Percentiles rank a stretch among this genome's conserved stretches.
phyloP scores from a whole-genome alignment of 1,140 invertebrate species.

The Doryteuthis pealeii region DNA sequence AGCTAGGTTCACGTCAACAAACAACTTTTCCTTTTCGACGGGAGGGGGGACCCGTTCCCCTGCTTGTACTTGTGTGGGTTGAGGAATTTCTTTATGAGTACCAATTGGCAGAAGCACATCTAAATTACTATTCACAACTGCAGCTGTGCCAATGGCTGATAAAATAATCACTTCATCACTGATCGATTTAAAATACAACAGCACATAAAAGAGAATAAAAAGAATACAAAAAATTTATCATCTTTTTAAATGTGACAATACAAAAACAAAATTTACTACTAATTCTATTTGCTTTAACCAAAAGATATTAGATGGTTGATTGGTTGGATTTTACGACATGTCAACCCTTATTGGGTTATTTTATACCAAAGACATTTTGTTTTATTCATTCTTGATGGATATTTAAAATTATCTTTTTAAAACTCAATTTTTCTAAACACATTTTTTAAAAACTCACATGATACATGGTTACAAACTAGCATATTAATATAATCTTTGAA shows the following conservation, averaged over 20 bases:
- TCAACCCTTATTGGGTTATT: too few species aligned
- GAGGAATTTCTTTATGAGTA: neutral
- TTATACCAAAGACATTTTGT: too few species aligned
- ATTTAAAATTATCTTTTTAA: too few species aligned
- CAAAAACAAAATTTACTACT: too few species aligned
- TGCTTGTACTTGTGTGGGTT: neutral
- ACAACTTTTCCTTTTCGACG: constrained; percentile 34
- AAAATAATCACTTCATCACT: constrained; percentile 92
- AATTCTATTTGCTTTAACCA: too few species aligned
- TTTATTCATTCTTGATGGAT: too few species aligned
- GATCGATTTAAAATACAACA: neutral
- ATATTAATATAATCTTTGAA: too few species aligned
- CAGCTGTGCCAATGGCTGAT: constrained; percentile 90
- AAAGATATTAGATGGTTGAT: too few species aligned
- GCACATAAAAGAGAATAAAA: constrained; percentile 19
- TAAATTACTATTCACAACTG: constrained; percentile 67
- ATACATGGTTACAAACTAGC: too few species aligned
- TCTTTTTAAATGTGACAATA: neutral
- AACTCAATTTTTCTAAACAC: too few species aligned
- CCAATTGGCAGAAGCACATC: constrained; percentile 26
- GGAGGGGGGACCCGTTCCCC: neutral
- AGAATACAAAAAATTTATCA: constrained; percentile 55
- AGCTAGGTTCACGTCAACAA: constrained; percentile 54
- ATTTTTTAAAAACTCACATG: too few species aligned
- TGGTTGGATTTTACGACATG: too few species aligned